These are phyloP conservation scores for Synodontis membranacea DNA, from an alignment of 2,113 vertebrate species.

Conservation along the genomic window DNA sequence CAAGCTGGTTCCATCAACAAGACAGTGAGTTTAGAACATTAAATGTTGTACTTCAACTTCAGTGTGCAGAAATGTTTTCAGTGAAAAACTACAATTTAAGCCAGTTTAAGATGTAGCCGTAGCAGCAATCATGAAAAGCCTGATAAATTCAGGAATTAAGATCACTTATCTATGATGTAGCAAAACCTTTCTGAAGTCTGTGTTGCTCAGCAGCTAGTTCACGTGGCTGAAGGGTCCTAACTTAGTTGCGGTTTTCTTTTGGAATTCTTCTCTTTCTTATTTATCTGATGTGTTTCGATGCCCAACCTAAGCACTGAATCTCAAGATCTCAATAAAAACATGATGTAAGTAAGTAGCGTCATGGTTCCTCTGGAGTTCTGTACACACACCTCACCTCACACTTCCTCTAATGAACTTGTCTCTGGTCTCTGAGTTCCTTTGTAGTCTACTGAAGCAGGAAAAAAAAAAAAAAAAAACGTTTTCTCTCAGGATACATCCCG, in stretches of 20 bases:
- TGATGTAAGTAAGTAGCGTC: not conserved
- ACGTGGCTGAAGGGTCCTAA: not conserved
- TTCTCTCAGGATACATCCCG: constrained; percentile 15
- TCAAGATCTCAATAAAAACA: not conserved
- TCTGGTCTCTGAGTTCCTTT: not conserved
- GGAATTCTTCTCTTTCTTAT: not conserved
- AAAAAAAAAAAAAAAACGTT: not conserved
- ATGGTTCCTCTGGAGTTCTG: not conserved
- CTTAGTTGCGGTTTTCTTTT: not conserved
- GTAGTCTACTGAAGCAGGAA: constrained; percentile 20
- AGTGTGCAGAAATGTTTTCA: not conserved
- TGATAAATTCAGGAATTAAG: not conserved
- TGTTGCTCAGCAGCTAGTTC: not conserved
- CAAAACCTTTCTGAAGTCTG: not conserved
- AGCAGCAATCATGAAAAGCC: not conserved
- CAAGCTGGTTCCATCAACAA: not conserved
- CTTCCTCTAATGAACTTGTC: not conserved
- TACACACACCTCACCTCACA: not conserved
- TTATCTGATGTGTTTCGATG: not conserved
- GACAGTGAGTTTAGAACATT: not conserved
- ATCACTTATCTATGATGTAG: not conserved
- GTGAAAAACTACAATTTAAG: not conserved
- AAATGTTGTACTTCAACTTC: not conserved
- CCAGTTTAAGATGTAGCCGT: not conserved
- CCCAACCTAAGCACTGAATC: too few species aligned